A percentile compares a stretch with the other conserved stretches of the same genome.
phyloP scores from a whole-genome alignment of 23 tunicate genomes.

The Trididemnum miniatum region DNA sequence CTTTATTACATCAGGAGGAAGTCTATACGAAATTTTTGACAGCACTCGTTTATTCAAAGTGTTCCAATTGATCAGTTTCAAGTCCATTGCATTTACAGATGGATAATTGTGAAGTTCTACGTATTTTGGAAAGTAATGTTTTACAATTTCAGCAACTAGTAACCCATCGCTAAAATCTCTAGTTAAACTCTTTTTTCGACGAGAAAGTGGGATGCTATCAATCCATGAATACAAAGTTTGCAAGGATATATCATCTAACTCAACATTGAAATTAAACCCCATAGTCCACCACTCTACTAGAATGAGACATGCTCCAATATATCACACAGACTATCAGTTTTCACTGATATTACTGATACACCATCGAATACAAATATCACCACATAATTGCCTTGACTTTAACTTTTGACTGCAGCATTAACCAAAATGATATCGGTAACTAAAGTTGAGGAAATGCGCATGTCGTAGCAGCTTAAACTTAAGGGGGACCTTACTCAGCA shows the following conservation, averaged over 20 bases:
- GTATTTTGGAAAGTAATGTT: neutral
- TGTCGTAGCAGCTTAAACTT: no score
- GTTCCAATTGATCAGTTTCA: conserved; percentile 1
- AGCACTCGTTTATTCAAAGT: neutral
- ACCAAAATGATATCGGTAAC: no score
- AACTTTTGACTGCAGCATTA: no score
- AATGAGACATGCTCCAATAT: no score
- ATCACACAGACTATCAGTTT: no score
- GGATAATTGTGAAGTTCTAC: neutral
- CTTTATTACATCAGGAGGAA: neutral
- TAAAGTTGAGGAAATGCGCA: no score
- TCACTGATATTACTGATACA: no score
- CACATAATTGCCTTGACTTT: no score
- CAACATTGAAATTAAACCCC: no score
- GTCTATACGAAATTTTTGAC: neutral
- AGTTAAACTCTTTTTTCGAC: neutral
- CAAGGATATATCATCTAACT: neutral
- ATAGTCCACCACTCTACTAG: no score
- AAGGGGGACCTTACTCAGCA: no score
- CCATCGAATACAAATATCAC: no score
- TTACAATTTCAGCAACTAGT: conserved; percentile 2
- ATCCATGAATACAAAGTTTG: neutral
- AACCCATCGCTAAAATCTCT: conserved; percentile 14
- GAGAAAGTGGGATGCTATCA: neutral
- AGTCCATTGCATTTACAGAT: neutral